Percentiles rank a stretch among this genome's conserved stretches.
Conservation (phyloP, 2,797 vertebrate genomes). For the Sternarchorhynchus goeldii region DNA sequence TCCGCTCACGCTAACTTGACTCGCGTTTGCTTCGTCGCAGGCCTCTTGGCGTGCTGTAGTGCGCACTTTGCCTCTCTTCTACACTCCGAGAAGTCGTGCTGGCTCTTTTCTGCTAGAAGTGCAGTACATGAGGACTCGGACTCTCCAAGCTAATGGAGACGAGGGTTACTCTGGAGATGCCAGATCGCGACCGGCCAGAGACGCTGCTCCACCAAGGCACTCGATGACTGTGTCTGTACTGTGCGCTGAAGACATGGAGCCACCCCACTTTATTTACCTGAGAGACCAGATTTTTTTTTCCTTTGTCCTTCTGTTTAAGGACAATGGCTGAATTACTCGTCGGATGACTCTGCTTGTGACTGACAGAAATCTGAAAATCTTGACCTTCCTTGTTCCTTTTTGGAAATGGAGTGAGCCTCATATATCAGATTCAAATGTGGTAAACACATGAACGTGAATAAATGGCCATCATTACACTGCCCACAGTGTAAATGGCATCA, state of each 20-base stretch:
- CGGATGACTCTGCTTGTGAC: not conserved
- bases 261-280: not conserved
- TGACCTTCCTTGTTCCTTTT: not conserved
- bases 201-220: slow-evolving; percentile 4
- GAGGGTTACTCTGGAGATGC: slow-evolving; percentile 39
- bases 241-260: not conserved
- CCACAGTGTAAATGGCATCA: too few species aligned
- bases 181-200: slow-evolving; percentile 37
- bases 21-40: slow-evolving; percentile 42
- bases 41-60: slow-evolving; percentile 20
- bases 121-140: slow-evolving; percentile 12
- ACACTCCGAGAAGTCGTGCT: slow-evolving; percentile 13
- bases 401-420: not conserved
- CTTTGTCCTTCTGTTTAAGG: not conserved
- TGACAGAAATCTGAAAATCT: not conserved
- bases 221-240: not conserved
- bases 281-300: not conserved
- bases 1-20: slow-evolving; percentile 17
- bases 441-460: too few species aligned
- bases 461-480: too few species aligned
- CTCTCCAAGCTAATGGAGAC: slow-evolving; percentile 42
- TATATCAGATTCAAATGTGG: not conserved
- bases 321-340: slow-evolving; percentile 2
- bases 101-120: slow-evolving; percentile 31
- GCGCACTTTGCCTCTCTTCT: slow-evolving; percentile 34